phyloP scores from a whole-genome alignment of 2,888 invertebrate species.

The Incurvaria masculella region DNA sequence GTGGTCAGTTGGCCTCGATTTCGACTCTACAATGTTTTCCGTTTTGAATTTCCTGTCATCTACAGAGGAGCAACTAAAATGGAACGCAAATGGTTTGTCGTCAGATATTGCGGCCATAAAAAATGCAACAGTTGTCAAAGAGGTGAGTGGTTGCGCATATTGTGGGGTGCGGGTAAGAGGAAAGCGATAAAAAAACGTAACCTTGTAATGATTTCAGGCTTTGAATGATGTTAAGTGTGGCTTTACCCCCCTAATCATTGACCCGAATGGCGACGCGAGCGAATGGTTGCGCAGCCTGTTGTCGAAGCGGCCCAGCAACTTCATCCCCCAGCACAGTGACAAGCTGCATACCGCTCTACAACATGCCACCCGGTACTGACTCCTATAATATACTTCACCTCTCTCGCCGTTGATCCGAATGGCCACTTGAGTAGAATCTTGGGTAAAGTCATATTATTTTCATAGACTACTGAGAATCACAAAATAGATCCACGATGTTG shows the following conservation, averaged over 20 bases:
- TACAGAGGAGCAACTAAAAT: constrained; percentile 68
- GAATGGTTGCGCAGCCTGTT: constrained; percentile 77
- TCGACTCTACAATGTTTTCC: constrained; percentile 34
- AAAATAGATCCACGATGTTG: too few species aligned
- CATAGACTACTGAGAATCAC: too few species aligned
- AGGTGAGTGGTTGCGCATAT: constrained; percentile 43
- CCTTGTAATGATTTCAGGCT: constrained; percentile 20
- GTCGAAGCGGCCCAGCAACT: constrained; percentile 63
- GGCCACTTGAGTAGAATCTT: too few species aligned
- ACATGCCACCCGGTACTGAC: constrained; percentile 65
- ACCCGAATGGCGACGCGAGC: constrained; percentile 82
- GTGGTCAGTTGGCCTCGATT: constrained; percentile 48
- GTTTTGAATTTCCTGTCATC: constrained; percentile 38
- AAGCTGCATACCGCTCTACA: constrained; percentile 74
- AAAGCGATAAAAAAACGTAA: too few species aligned
- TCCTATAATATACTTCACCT: too few species aligned
- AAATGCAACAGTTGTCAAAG: constrained; percentile 75
- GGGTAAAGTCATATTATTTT: too few species aligned
- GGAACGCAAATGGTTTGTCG: constrained; percentile 84
- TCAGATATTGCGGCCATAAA: constrained; percentile 75
- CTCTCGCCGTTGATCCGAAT: too few species aligned
- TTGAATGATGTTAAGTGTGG: constrained; percentile 40
- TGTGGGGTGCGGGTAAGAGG: constrained; percentile 4
- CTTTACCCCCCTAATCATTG: constrained; percentile 77
- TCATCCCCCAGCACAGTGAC: constrained; percentile 72